Evolutionary conservation across 53 echinoderm and acorn worm species (phyloP), one percentile per base, ranked within the genome.

Genomic region (Astropecten irregularis): DNA sequence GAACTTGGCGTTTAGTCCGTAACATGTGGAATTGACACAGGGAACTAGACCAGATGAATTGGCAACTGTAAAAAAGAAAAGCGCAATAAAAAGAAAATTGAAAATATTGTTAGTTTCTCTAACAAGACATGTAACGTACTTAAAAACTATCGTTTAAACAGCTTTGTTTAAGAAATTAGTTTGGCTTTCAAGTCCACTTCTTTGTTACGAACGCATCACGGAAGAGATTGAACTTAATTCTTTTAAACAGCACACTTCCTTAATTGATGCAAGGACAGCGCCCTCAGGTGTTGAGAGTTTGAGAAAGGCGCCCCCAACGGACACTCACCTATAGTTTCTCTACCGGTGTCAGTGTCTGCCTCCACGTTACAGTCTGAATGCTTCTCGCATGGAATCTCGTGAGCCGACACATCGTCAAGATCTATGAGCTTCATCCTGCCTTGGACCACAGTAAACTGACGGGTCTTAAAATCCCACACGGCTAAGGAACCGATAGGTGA

Each of bases 401-500:
- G 85, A n/a, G 61, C 83, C 11, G 93, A 87, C 56, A 93, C 44
- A 64, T 93, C 93, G 57, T 93, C 87, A 25, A 86, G 33, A 46
- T 86, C 87, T 10, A 66, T 50, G 6, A 86, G 79, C 68, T 67
- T 79, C 21, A 86, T 40, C 49, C 51, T 86, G 50, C 67, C 87
- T n/a, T 79, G 63, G 2, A 86, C 87, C 9, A 76, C 15, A 39
- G 76, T 51, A 34, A 86, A 83, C 76, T 95, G 95, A 60, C 71
- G 86, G 37, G 88, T 73, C 48, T 93, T 95, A 68, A 93, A 93
- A 55, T 95, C 95, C 48, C 88, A 76, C 22, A 95, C 86, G 22
- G 83, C 76, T 18, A 95, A 29, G 18, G 95, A 95, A 21, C 95
- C 95, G 0, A 95, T 53, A 19, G 95, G 91, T 31, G 95, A 95